phyloP scores from a whole-genome alignment of 1,140 invertebrate genomes.

The Temnothorax longispinosus region DNA sequence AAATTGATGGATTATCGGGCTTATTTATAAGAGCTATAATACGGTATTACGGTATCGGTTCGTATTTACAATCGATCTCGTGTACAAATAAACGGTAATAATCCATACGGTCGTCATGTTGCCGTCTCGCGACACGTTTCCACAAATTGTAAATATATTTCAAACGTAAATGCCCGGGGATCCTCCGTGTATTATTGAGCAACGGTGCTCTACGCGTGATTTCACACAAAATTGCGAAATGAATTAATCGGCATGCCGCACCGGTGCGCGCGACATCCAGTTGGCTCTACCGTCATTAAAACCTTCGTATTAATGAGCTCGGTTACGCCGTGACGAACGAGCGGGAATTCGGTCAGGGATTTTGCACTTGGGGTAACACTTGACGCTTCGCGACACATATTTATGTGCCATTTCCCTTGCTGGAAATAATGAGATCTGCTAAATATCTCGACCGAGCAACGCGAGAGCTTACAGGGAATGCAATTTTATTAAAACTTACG shows the following conservation, averaged over 20 bases:
- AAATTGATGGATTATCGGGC: background rate
- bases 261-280: background rate
- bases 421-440: background rate
- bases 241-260: slow-evolving; percentile 37
- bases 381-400: background rate
- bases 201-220: slow-evolving; percentile 17
- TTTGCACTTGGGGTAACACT: background rate
- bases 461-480: background rate
- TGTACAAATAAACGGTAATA: slow-evolving; percentile 11
- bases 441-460: background rate
- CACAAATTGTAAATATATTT: slow-evolving; percentile 4
- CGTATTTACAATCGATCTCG: background rate
- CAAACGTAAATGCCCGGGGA: background rate
- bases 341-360: slow-evolving; percentile 18
- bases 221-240: slow-evolving; percentile 36
- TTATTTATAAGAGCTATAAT: background rate
- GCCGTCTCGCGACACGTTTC: background rate
- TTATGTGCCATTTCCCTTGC: background rate
- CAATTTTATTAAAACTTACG: slow-evolving; percentile 3
- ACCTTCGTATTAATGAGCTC: slow-evolving; percentile 60
- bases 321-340: slow-evolving; percentile 4
- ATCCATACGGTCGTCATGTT: background rate
- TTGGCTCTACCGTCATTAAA: slow-evolving; percentile 38
- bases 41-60: background rate
- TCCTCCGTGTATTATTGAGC: slow-evolving; percentile 4